Percentiles rank a stretch among this genome's conserved stretches.
phyloP scores from a whole-genome alignment of 2,888 invertebrate genomes.

The Ennomos quercinarius region DNA sequence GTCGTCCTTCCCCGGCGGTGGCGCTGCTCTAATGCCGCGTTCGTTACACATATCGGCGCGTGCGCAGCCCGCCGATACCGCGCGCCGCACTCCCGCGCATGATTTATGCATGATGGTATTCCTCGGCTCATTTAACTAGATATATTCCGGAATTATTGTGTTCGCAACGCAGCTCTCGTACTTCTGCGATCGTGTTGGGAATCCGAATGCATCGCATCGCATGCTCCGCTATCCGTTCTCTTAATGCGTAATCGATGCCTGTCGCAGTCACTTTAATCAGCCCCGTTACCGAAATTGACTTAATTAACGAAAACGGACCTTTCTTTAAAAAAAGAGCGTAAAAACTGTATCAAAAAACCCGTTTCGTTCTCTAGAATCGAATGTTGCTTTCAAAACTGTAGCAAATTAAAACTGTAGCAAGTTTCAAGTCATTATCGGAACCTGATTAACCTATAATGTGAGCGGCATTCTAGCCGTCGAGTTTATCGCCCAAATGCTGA shows the following conservation, averaged over 20 bases:
- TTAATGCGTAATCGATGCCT: constrained; percentile 62
- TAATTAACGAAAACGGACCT: constrained; percentile 67
- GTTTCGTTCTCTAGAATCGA: constrained; percentile 64
- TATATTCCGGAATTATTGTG: constrained; percentile 78
- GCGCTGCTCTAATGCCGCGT: constrained; percentile 59
- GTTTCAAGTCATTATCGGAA: constrained; percentile 50
- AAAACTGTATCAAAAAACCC: constrained; percentile 68
- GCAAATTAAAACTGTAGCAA: constrained; percentile 56
- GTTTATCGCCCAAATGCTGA: constrained; percentile 35
- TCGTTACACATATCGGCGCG: constrained; percentile 59
- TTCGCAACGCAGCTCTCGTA: constrained; percentile 65
- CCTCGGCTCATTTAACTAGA: constrained; percentile 77
- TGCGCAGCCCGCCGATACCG: constrained; percentile 54
- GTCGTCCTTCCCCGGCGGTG: constrained; percentile 72
- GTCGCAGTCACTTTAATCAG: constrained; percentile 67
- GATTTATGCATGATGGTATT: constrained; percentile 78
- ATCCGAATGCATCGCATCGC: constrained; percentile 53
- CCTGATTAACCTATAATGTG: constrained; percentile 47
- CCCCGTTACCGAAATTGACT: constrained; percentile 69
- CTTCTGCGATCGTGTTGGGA: constrained; percentile 64
- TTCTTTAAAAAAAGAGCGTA: constrained; percentile 50
- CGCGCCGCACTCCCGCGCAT: constrained; percentile 59
- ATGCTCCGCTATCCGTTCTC: constrained; percentile 41
- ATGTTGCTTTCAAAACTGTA: constrained; percentile 62
- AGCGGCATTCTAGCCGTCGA: constrained; percentile 30